A percentile compares a stretch with the other conserved stretches of the same genome.
These are phyloP conservation scores for Turdus rufiventris DNA, from an alignment of 2,113 vertebrate genomes.

Conservation along the genomic window DNA sequence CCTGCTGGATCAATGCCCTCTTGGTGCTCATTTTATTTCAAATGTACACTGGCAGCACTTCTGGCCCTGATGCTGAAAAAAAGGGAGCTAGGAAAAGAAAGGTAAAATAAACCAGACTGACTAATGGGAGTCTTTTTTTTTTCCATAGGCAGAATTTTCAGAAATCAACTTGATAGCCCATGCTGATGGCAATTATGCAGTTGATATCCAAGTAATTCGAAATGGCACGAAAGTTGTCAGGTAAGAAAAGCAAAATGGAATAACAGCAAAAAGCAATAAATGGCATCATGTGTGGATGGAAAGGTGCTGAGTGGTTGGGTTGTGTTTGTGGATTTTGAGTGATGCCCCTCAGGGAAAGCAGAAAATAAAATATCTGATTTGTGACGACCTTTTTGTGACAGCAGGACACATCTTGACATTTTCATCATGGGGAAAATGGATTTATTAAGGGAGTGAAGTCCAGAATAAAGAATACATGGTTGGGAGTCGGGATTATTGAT, in stretches of 20 bases:
- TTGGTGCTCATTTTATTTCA: background rate
- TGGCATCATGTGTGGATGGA: background rate
- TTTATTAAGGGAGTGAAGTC: background rate
- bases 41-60: background rate
- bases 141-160: constrained; percentile 90
- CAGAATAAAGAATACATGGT: background rate
- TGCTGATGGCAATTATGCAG: constrained; percentile 87
- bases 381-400: background rate
- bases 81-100: background rate
- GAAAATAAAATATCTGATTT: background rate
- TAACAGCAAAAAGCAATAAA: background rate
- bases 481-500: background rate
- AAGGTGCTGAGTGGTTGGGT: background rate
- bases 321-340: background rate
- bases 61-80: background rate
- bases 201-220: constrained; percentile 90
- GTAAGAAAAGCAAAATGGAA: constrained; percentile 59
- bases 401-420: background rate
- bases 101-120: background rate
- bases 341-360: background rate
- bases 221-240: constrained; percentile 89
- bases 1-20: background rate
- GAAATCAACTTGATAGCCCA: constrained; percentile 93
- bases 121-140: background rate
- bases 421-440: background rate